phyloP scores from a whole-genome alignment of 1,140 invertebrate species.

The Chymomyza costata region DNA sequence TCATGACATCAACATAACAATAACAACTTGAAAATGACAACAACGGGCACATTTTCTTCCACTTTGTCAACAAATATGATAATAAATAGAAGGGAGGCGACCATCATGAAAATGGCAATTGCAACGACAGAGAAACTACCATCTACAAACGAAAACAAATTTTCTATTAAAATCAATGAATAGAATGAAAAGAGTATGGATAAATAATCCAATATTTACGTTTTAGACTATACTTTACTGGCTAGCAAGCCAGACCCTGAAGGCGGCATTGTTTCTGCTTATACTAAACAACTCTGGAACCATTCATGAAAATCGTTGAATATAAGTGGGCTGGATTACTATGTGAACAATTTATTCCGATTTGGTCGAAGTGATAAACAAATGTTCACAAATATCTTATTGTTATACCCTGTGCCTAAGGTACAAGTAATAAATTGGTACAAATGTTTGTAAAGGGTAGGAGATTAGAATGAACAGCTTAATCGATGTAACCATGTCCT shows the following conservation, averaged over 20 bases:
- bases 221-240: slow-evolving; percentile 35
- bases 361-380: slow-evolving; percentile 10
- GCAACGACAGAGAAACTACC: too few relatives aligned
- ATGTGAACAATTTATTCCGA: too few relatives aligned
- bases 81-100: slow-evolving; percentile 7
- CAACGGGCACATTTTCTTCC: slow-evolving; percentile 39
- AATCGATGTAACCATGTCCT: too few relatives aligned
- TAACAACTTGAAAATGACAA: slow-evolving; percentile 59
- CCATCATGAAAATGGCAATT: slow-evolving; percentile 11
- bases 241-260: slow-evolving; percentile 13
- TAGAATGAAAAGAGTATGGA: slow-evolving; percentile 26
- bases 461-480: too few relatives aligned
- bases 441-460: too few relatives aligned
- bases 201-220: slow-evolving; percentile 55
- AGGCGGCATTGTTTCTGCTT: slow-evolving; percentile 16
- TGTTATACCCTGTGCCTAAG: too few relatives aligned
- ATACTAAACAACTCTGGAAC: too few relatives aligned
- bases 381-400: slow-evolving; percentile 17
- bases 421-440: too few relatives aligned
- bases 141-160: slow-evolving; percentile 44
- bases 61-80: slow-evolving; percentile 17
- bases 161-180: slow-evolving; percentile 51
- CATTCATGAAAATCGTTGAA: too few relatives aligned
- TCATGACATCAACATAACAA: slow-evolving; percentile 39
- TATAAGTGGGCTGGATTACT: too few relatives aligned